Conservation (phyloP, 2,888 invertebrate genomes). For the Frankliniella intonsa region DNA sequence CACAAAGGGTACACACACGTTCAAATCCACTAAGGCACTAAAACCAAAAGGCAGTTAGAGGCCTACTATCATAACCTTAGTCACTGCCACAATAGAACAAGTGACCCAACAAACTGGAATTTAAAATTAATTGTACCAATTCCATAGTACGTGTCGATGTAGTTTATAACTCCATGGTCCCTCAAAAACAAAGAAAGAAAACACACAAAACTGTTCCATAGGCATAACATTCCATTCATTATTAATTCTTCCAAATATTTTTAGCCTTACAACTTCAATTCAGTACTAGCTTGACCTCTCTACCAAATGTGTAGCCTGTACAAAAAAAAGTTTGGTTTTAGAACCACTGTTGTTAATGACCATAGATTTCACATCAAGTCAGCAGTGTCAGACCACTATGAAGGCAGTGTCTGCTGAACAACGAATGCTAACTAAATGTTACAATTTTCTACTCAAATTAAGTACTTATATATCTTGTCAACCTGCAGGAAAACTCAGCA, state of each 20-base stretch:
- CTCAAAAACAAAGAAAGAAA: conserved; percentile 21
- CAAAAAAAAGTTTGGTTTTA: not conserved
- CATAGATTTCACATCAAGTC: conserved; percentile 9
- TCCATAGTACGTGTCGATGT: not conserved
- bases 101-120: conserved; percentile 19
- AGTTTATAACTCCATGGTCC: conserved; percentile 2
- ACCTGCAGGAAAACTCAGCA: not conserved
- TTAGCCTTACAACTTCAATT: too few species aligned
- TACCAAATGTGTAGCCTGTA: too few species aligned
- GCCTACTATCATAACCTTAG: conserved; percentile 6
- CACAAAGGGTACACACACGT: not conserved
- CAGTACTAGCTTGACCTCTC: too few species aligned
- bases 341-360: not conserved
- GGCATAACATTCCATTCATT: not conserved
- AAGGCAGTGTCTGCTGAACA: conserved; percentile 4
- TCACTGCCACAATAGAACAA: conserved; percentile 1
- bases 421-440: conserved; percentile 1
- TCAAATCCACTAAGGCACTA: conserved; percentile 15
- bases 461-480: conserved; percentile 10
- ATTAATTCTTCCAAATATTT: not conserved
- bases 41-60: conserved; percentile 15
- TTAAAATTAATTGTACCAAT: conserved; percentile 7
- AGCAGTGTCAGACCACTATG: conserved; percentile 1
- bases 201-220: not conserved
- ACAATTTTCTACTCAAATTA: conserved; percentile 25